These are phyloP conservation scores for Myotis planiceps DNA, from an alignment of 2,797 vertebrate species.

Conservation along the genomic window DNA sequence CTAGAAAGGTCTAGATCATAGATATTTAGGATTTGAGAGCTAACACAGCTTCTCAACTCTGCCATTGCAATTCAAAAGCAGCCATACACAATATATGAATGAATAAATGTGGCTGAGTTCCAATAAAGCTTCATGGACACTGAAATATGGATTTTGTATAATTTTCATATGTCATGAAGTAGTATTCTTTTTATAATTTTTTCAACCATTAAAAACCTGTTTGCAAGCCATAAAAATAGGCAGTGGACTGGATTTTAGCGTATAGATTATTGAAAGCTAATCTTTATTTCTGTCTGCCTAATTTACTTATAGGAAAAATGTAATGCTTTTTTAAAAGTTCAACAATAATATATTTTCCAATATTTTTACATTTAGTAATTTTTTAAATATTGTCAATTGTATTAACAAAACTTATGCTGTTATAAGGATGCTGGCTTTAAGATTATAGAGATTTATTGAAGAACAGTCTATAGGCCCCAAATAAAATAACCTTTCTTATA, in stretches of 20 bases:
- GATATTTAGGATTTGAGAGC: background rate
- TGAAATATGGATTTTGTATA: background rate
- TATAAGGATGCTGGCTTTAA: background rate
- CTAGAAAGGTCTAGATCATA: background rate
- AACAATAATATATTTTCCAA: background rate
- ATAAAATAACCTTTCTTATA: conserved; percentile 5
- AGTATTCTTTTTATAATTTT: background rate
- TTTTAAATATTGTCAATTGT: conserved; percentile 21
- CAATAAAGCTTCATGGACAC: background rate
- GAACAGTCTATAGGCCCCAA: background rate
- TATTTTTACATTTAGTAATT: background rate
- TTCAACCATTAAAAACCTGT: background rate
- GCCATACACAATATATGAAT: background rate
- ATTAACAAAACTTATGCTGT: background rate
- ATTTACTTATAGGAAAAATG: background rate
- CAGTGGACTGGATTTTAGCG: background rate
- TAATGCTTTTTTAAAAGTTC: background rate
- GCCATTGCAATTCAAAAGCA: background rate
- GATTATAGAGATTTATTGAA: conserved; percentile 7
- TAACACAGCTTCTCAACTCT: background rate
- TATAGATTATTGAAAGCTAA: background rate
- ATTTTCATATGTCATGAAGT: background rate
- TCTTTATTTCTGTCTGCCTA: background rate
- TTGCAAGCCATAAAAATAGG: background rate
- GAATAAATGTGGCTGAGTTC: background rate